Evolutionary conservation across 2,797 vertebrate genomes (phyloP), one percentile per base, ranked within the genome.

Genomic region (Oceanodroma leucorhoa): DNA sequence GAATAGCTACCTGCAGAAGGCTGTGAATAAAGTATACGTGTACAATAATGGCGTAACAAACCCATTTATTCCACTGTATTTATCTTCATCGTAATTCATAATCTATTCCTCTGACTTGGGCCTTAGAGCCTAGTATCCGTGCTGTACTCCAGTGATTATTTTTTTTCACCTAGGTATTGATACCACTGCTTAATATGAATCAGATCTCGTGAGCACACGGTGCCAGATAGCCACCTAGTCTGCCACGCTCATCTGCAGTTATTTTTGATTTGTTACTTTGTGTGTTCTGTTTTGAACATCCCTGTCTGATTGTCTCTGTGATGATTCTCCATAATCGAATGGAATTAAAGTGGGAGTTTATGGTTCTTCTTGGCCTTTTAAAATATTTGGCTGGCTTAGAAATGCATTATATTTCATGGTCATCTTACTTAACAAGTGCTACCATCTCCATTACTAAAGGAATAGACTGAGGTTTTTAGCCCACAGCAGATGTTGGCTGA

Each of bases 361-460:
- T 92, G 83, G 93, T 92, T 94, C 80, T 94, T 94, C 91, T 70
- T 64, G 71, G 45, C 93, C 95, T 93, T 95, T 66, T 92, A 93
- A 93, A 96, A 87, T 95, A 92, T 80, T 95, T 92, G 84, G 64
- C 93, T 96, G 95, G 91, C 90, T 93, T 91, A 83, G 85, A 83
- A 93, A 76, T 38, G 72, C 84, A 2, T 86, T 93, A 12, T 90
- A 67, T 93, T 96, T 97, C 78, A 71, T 48, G 67, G 71, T 87
- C 93, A 93, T 95, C 91, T 87, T 90, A 64, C 77, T 96, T 94
- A 95, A 79, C 70, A 70, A 94, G 83, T 64, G 81, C 88, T 89
- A 38, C 90, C 71, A 50, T 90, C 91, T 77, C 88, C 1, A 8
- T 87, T 94, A 77, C 70, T 64, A 26, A 78, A 88, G 83, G 89